Percentiles rank a stretch among this genome's conserved stretches.
These are phyloP conservation scores for Muscina levida DNA, from an alignment of 2,888 invertebrate species.

Conservation along the genomic window DNA sequence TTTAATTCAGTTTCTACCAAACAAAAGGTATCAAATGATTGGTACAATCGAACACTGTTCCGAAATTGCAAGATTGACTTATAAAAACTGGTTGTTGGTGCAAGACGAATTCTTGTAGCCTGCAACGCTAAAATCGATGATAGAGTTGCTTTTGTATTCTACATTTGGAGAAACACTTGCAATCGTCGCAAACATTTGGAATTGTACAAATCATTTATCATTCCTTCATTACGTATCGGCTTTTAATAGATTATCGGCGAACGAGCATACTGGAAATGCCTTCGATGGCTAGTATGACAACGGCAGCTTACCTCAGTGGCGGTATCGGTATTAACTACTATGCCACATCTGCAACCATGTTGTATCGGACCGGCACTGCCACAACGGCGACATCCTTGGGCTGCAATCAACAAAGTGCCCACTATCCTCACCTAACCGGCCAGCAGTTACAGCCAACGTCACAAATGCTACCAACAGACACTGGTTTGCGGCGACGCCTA, in stretches of 20 bases:
- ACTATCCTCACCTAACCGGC: slow-evolving; percentile 45
- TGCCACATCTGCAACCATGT: slow-evolving; percentile 52
- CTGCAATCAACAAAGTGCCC: slow-evolving; percentile 35
- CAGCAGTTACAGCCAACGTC: slow-evolving; percentile 66
- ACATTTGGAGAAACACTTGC: no score
- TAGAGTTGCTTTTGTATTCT: no score
- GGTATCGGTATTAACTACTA: slow-evolving; percentile 77
- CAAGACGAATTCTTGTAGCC: no score
- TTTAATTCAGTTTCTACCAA: no score
- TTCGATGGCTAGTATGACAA: slow-evolving; percentile 73
- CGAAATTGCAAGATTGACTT: no score
- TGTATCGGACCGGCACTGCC: slow-evolving; percentile 53
- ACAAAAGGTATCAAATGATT: no score
- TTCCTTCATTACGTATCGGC: slow-evolving; percentile 36
- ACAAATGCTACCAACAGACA: slow-evolving; percentile 76
- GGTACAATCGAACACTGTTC: no score
- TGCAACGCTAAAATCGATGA: no score
- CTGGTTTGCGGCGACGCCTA: slow-evolving; percentile 87
- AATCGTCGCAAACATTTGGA: no score
- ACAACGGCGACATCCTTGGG: slow-evolving; percentile 23
- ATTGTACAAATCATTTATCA: no score
- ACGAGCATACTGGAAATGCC: slow-evolving; percentile 61
- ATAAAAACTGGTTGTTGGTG: no score
- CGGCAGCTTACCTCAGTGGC: slow-evolving; percentile 74
- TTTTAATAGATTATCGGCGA: slow-evolving; percentile 72